Percentiles rank a stretch among this genome's conserved stretches.
Evolutionary conservation across 2,113 vertebrate species (phyloP).

Genomic region (Ornithorhynchus anatinus): DNA sequence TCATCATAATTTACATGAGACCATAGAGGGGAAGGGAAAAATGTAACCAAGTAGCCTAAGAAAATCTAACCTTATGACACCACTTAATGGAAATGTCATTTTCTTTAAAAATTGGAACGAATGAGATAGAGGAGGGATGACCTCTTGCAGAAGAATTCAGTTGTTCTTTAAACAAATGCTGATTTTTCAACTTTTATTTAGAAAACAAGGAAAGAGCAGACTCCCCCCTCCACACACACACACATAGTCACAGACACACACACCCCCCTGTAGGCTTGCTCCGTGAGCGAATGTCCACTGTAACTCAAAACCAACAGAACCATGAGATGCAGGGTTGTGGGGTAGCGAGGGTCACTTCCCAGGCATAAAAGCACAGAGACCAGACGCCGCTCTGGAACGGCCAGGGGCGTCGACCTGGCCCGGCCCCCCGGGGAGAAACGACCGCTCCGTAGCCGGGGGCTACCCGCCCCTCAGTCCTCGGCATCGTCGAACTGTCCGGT

Average conservation of each 20-base stretch:
- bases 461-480: slow-evolving; percentile 58
- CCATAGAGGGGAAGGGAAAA: too few relatives aligned
- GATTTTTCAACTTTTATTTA: slow-evolving; percentile 51
- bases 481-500: slow-evolving; percentile 77
- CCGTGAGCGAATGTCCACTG: neutral
- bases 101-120: too few relatives aligned
- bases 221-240: slow-evolving; percentile 3
- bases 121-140: too few relatives aligned
- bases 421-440: neutral
- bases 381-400: too few relatives aligned
- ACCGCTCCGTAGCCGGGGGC: too few relatives aligned
- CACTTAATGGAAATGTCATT: too few relatives aligned
- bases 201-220: slow-evolving; percentile 50
- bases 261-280: neutral
- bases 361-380: neutral
- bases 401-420: neutral
- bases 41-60: too few relatives aligned
- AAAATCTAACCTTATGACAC: too few relatives aligned
- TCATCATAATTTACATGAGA: too few relatives aligned
- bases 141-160: too few relatives aligned
- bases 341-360: neutral
- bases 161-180: too few relatives aligned
- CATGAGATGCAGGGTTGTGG: neutral
- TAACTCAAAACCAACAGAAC: neutral
- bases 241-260: neutral